Base-by-base conservation (phyloP, 2,113 vertebrate genomes). In the Pelecanus crispus region DNA sequence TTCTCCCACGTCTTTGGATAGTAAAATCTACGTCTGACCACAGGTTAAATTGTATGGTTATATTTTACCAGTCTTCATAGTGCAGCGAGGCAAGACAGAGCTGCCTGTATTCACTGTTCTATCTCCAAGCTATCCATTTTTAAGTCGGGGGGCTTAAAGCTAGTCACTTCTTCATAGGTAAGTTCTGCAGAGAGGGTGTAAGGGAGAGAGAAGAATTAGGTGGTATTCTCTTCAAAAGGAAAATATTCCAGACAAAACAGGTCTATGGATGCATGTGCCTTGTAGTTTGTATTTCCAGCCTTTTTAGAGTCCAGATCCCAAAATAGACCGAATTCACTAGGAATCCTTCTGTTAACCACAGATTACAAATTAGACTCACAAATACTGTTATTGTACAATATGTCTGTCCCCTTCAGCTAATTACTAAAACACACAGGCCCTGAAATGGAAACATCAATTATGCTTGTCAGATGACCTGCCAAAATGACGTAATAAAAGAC, bases 91-190 rank as follows among this genome's bases (percentile, higher is more conserved):
- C 71, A 80, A 95, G 87, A 56, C 62, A 96, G 65, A 95, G 83
- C 91, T 94, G 94, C 71, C 72, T 65, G 68, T 65, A 29, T 90
- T 98, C 97, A 99, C 94, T 99, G 99, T 97, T 99, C 99, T 81
- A 98, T 98, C 94, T 99, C 99, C 96, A 99, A 98, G 97, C 98
- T 98, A 80, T 98, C 98, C 18, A 98, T 98, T 86, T 98, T 99
- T 63, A 98, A 97, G 90, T 98, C 98, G 0, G 98, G 97, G 42
- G 98, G 98, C 97, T 99, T 99, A 97, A 99, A 99, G 97, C 99
- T 98, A 94, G 98, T 98, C 79, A 99, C 99, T 95, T 99, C 99
- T 95, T 98, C 98, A 81, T 99, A 99, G 36, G 99, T 99, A 96
- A 99, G 98, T 95, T 99, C 99, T 99, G 97, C 38, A 47, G 12